Evolutionary conservation across 1,140 invertebrate species (phyloP), one percentile per base, ranked within the genome.

Genomic region (Eupeodes corollae): DNA sequence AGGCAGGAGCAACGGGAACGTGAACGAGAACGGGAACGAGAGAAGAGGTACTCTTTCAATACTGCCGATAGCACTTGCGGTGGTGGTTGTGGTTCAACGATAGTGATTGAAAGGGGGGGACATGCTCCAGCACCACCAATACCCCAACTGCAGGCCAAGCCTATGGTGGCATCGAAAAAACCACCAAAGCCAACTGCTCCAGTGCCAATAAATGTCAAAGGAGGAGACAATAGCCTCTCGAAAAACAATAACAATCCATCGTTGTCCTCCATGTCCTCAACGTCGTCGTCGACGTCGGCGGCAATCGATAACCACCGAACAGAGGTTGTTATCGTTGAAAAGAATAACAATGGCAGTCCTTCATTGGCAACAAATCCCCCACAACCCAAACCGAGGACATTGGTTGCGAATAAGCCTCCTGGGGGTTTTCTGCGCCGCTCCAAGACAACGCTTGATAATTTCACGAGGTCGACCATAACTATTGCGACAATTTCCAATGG

Each of bases 361-460:
- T 5, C 5, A 5, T n/a, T n/a, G 12, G 14, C 12, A 33, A 33
- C 13, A 35, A 35, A 35, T 35, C 14, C 12, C 12, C 14, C 34
- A 35, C 12, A 26, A 26, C 21, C 21, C 21, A 26, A 26, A 26
- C 21, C 34, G 12, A 49, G 13, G 30, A 42, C 49, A 10, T 42
- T 53, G 30, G 43, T 46, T 21, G 32, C 38, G 12, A 46, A n/a
- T n/a, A n/a, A 48, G 12, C 40, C 55, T 21, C 33, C 50, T 0
- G 15, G 56, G 56, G 15, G 57, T n/a, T 51, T 66, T 2, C 65
- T 66, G 11, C 51, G 63, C 2, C 56, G 63, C 31, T 66, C 63
- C 5, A 66, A 67, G 34, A 67, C 63, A 14, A 63, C 63, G 2
- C 44, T 66, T 37, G 63, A 66, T 21, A 53, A 55, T 42, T 48